Percentiles rank a stretch among this genome's conserved stretches.
These are phyloP conservation scores for Epinephelus lanceolatus DNA, from an alignment of 2,113 vertebrate species.

Conservation along the genomic window DNA sequence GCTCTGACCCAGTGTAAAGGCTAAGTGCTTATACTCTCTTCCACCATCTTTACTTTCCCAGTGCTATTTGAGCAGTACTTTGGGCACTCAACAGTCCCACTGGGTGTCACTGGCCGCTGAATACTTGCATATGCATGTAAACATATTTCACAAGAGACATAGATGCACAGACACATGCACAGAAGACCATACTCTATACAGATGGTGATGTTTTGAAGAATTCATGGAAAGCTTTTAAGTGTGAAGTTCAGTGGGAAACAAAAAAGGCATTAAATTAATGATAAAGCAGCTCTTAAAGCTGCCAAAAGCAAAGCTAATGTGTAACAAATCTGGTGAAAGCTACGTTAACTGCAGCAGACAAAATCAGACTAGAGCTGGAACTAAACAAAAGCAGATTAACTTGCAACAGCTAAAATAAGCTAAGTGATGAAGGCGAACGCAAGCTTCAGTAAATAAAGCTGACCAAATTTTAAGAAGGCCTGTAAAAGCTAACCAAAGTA, in stretches of 20 bases:
- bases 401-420: background rate
- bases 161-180: background rate
- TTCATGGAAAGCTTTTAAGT: slow-evolving; percentile 38
- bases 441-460: background rate
- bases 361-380: background rate
- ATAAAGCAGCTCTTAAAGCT: slow-evolving; percentile 42
- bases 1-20: background rate
- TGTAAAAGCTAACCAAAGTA: background rate
- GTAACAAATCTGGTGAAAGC: slow-evolving; percentile 17
- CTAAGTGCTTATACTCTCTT: background rate
- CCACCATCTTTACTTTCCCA: background rate
- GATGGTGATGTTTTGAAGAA: slow-evolving; percentile 9
- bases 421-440: background rate
- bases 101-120: background rate
- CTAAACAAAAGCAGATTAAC: background rate
- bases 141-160: background rate
- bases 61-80: background rate
- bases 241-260: slow-evolving; percentile 9
- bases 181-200: slow-evolving; percentile 3
- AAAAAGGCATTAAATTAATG: slow-evolving; percentile 32
- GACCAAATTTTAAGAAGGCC: background rate
- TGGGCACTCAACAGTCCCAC: background rate
- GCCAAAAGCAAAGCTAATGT: slow-evolving; percentile 11
- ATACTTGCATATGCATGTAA: slow-evolving; percentile 3
- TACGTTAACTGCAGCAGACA: background rate